Evolutionary conservation across 2,888 invertebrate genomes (phyloP), one percentile per base, ranked within the genome.

Genomic region (Cerceris rybyensis): DNA sequence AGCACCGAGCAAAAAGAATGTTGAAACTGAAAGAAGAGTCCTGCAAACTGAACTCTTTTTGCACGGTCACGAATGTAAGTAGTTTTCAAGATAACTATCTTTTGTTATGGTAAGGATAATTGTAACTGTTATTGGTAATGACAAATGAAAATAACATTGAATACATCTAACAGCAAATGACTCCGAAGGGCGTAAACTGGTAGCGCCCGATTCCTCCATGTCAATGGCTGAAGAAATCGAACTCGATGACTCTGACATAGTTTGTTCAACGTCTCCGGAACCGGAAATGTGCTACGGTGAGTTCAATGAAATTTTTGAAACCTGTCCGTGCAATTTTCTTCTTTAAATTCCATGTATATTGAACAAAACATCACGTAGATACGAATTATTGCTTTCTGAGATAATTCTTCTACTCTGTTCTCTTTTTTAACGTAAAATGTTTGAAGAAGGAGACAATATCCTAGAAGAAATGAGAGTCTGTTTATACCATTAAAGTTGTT

Each of bases 241-340:
- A 41, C 84, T 87, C 42, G 90, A 90, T 43, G 90, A 91, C 49
- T 69, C 87, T 6, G 89, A 91, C 42, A 74, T 88, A 14, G 87
- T 88, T 43, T 88, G 89, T 43, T 91, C 90, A 5, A 89, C 90
- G 2, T 89, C 91, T 5, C 88, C 90, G 8, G 91, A 90, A 70
- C 88, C 89, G 42, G 90, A 90, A 75, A 86, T 88, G 63, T 89
- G 87, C 69, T 91, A 90, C 67, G 91, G 91, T 91, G 72, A 88
- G 83, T 75, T 58, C 6, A 54, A 61, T 67, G 17, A 13, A 5
- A 61, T 11, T 55, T 57, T 42, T 57, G 17, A 42, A 52, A 13
- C 59, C 17, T 54, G 68, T 60, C 59, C 49, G 13, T 11, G 39
- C 49, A 43, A 39, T 74, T 63, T 58, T 58, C 43, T 57, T 9